These are phyloP conservation scores for Hyperopisus bebe DNA, from an alignment of 2,113 vertebrate genomes.

Conservation along the genomic window DNA sequence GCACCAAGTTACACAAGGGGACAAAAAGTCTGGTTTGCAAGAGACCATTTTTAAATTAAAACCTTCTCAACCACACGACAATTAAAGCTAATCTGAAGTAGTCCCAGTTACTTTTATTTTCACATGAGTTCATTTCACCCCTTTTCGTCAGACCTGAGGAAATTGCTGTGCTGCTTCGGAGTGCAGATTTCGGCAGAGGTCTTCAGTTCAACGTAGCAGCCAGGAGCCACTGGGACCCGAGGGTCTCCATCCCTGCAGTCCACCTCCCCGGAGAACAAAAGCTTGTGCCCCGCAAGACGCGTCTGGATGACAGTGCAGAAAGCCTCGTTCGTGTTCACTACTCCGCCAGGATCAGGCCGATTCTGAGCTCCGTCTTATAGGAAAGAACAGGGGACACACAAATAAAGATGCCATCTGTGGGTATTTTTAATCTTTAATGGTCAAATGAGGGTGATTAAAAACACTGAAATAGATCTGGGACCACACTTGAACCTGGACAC, in stretches of 20 bases:
- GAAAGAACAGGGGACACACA: slow-evolving; percentile 10
- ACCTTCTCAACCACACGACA: neutral
- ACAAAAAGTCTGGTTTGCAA: neutral
- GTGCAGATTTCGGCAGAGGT: slow-evolving; percentile 79
- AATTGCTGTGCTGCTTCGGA: slow-evolving; percentile 72
- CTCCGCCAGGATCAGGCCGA: slow-evolving; percentile 63
- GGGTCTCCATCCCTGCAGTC: slow-evolving; percentile 70
- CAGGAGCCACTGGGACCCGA: slow-evolving; percentile 55
- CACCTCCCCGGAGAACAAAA: slow-evolving; percentile 82
- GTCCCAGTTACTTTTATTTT: neutral
- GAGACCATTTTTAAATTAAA: neutral
- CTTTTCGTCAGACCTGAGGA: slow-evolving; percentile 65
- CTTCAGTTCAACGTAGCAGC: slow-evolving; percentile 83
- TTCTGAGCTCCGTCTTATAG: slow-evolving; percentile 59
- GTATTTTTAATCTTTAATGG: neutral
- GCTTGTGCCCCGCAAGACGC: slow-evolving; percentile 67
- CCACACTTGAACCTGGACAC: neutral
- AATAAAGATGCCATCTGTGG: neutral
- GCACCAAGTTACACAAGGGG: neutral
- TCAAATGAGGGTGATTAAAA: neutral
- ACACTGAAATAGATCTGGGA: neutral
- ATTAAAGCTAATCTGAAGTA: neutral
- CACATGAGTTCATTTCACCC: neutral
- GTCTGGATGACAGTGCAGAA: slow-evolving; percentile 84
- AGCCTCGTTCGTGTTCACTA: slow-evolving; percentile 83